Evolutionary conservation across 2,888 invertebrate genomes (phyloP), one percentile per base, ranked within the genome.

Genomic region (Nomada ruficornis): DNA sequence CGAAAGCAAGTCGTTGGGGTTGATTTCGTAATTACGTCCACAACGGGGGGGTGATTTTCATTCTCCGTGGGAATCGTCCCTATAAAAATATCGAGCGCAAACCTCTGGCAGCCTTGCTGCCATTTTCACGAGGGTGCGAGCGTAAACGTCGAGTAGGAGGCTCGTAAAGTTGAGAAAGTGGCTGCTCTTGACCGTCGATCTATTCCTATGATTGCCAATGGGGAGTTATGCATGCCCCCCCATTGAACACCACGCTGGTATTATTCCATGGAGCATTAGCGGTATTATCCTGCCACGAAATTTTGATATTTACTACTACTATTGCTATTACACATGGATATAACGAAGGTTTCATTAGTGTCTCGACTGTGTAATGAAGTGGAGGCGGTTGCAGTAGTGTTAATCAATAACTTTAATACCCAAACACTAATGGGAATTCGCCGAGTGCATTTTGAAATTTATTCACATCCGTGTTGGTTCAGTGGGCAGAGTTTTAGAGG

Each of bases 111-210:
- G 50, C 15, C 54, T 59, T 20, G 47, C 62, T 62, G 62, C 72
- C 69, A 55, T 82, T 71, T 75, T 18, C 36, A 55, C 15, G 47
- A 63, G 57, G 65, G 65, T 63, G 71, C 44, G 69, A 72, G 74
- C 23, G 44, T 75, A 83, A 83, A 70, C 29, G 76, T 55, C 18
- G 54, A 76, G 74, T 65, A 55, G 67, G 78, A 20, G 75, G 77
- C 36, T 75, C 77, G 74, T 80, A 86, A 86, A 82, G 70, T 71
- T 77, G 73, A 74, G 57, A 71, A 77, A 84, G 55, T 71, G 57
- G 10, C 52, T 54, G 55, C 64, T 70, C 72, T 75, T 84, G 81
- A 78, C 80, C 64, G 69, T 60, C 70, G 29, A 23, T 52, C 23
- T n/a, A 18, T 73, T 18, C 23, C 20, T 11, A 36, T 36, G 36